These are phyloP conservation scores for Phymastichus coffea DNA, from an alignment of 1,140 invertebrate species.

Conservation along the genomic window DNA sequence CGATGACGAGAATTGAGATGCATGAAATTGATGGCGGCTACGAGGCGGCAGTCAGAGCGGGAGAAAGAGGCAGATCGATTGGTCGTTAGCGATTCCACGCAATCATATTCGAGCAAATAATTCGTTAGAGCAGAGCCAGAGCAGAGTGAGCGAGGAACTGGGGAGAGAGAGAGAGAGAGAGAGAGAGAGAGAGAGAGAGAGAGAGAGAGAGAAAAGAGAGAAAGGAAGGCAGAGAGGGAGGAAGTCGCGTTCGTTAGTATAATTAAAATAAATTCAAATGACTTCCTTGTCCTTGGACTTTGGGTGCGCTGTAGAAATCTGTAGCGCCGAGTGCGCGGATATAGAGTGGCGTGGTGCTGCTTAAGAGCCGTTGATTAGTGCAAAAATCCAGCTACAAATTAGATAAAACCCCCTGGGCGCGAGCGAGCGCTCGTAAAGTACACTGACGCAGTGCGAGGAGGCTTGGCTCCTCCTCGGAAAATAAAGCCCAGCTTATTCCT, in stretches of 20 bases:
- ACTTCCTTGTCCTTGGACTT: conserved; percentile 51
- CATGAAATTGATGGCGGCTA: too few species aligned
- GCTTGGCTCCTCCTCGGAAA: neutral
- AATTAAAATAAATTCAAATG: conserved; percentile 59
- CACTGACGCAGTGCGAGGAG: conserved; percentile 25
- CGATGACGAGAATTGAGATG: too few species aligned
- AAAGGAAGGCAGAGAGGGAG: neutral
- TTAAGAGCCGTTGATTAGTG: conserved; percentile 57
- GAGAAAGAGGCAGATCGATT: conserved; percentile 42
- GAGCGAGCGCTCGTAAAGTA: conserved; percentile 43
- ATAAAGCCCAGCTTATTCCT: too few species aligned
- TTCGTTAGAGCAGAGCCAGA: conserved; percentile 48
- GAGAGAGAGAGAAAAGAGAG: neutral
- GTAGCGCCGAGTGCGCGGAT: too few species aligned
- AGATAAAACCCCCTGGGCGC: conserved; percentile 51
- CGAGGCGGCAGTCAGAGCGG: too few species aligned
- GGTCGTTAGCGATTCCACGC: conserved; percentile 51
- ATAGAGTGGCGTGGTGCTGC: conserved; percentile 32
- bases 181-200: neutral
- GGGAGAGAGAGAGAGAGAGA: too few species aligned
- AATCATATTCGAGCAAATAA: conserved; percentile 56
- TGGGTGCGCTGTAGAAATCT: too few species aligned
- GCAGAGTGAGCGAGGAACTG: too few species aligned
- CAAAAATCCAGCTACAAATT: conserved; percentile 59
- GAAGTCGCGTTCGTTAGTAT: conserved; percentile 52